These are phyloP conservation scores for Leuciscus idus DNA, from an alignment of 2,113 vertebrate genomes.

Conservation along the genomic window DNA sequence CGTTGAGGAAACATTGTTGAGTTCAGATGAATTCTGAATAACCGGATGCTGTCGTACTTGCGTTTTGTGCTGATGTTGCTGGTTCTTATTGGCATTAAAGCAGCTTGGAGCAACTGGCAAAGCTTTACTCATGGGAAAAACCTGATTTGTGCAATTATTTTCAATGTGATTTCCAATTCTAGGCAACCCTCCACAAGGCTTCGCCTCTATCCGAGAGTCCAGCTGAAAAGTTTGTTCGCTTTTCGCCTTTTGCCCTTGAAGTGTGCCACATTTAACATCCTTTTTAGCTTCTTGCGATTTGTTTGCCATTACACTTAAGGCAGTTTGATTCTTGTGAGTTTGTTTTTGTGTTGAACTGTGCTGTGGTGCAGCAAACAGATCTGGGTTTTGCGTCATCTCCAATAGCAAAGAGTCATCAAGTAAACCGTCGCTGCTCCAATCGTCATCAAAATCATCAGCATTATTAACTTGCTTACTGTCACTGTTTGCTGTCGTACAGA, in stretches of 20 bases:
- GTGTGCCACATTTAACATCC: not conserved
- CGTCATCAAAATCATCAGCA: constrained; percentile 75
- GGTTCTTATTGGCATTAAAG: not conserved
- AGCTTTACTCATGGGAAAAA: not conserved
- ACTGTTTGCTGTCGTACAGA: too few species aligned
- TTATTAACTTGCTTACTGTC: not conserved
- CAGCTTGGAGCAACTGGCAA: not conserved
- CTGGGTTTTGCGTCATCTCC: constrained; percentile 83
- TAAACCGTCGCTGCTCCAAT: constrained; percentile 83
- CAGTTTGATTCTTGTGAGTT: constrained; percentile 11
- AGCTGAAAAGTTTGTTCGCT: constrained; percentile 50
- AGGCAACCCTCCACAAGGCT: not conserved
- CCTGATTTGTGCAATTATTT: not conserved
- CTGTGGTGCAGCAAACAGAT: constrained; percentile 61
- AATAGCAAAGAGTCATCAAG: constrained; percentile 82
- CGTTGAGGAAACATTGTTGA: not conserved
- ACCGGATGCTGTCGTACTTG: not conserved
- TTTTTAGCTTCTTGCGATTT: constrained; percentile 2
- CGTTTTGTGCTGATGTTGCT: not conserved
- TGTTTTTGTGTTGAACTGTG: constrained; percentile 64
- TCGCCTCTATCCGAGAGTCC: constrained; percentile 55
- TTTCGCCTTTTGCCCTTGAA: constrained; percentile 4
- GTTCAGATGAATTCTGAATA: constrained; percentile 1
- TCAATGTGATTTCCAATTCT: not conserved
- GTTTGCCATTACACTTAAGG: not conserved